phyloP scores from a whole-genome alignment of 1,140 invertebrate genomes.

The Drosophila jambulina region DNA sequence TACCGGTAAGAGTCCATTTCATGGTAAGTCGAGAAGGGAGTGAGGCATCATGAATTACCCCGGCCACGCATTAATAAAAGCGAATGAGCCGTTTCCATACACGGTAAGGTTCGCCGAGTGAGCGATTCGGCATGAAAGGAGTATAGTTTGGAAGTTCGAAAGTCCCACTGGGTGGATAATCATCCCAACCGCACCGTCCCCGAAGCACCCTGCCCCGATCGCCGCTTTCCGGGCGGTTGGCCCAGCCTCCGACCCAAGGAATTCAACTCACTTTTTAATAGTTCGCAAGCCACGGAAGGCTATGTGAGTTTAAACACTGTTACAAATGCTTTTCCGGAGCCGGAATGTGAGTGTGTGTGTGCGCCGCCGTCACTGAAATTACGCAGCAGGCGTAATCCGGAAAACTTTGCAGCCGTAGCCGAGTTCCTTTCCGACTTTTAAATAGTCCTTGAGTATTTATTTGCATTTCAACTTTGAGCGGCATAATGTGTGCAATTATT shows the following conservation, averaged over 20 bases:
- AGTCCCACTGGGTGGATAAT: too few relatives aligned
- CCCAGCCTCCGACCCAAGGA: constrained; percentile 14
- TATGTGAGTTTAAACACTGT: constrained; percentile 47
- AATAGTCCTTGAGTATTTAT: constrained; percentile 46
- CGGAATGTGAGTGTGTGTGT: constrained; percentile 14
- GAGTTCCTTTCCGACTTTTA: constrained; percentile 20
- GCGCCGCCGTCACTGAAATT: constrained; percentile 26
- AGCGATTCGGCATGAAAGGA: too few relatives aligned
- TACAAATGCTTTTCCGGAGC: constrained; percentile 45
- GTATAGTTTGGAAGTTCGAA: too few relatives aligned
- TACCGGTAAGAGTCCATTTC: too few relatives aligned
- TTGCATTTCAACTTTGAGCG: constrained; percentile 40
- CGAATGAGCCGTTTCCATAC: too few relatives aligned
- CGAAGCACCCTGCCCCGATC: constrained; percentile 1
- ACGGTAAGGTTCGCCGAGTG: too few relatives aligned
- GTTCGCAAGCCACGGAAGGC: constrained; percentile 42
- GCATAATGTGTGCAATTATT: constrained; percentile 28
- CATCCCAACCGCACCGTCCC: constrained; percentile 31
- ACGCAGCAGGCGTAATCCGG: constrained; percentile 33
- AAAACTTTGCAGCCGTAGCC: constrained; percentile 25
- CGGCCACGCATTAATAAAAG: too few relatives aligned
- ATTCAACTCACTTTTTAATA: constrained; percentile 50
- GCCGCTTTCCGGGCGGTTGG: constrained; percentile 19
- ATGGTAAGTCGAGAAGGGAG: too few relatives aligned
- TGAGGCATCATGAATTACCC: too few relatives aligned